Evolutionary conservation across 2,797 vertebrate genomes (phyloP).

Genomic region (Phoxinus dragarum): DNA sequence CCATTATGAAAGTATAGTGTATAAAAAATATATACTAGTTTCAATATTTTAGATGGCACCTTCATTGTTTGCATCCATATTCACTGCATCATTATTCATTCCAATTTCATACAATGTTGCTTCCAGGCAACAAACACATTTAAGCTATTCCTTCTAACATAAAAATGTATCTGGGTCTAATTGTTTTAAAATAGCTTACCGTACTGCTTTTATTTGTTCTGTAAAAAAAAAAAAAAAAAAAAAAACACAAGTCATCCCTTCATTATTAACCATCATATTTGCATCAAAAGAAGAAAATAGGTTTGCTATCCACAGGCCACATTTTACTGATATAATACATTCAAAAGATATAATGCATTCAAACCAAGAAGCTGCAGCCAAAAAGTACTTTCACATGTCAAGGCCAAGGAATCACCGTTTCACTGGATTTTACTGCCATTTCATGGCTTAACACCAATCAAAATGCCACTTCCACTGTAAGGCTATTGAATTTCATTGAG

Average conservation of each 20-base stretch:
- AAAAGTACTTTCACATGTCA: constrained; percentile 25
- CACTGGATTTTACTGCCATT: constrained; percentile 29
- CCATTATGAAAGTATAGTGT: background rate
- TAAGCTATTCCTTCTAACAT: background rate
- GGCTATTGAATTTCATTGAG: constrained; percentile 34
- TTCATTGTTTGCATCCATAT: background rate
- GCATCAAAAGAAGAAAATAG: background rate
- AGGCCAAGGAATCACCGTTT: constrained; percentile 23
- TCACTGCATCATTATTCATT: background rate
- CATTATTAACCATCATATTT: background rate
- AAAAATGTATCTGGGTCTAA: background rate
- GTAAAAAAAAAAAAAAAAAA: background rate
- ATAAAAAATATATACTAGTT: background rate
- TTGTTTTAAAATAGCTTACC: background rate
- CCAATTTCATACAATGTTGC: background rate
- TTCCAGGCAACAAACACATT: background rate
- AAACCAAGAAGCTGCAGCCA: constrained; percentile 2
- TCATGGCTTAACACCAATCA: constrained; percentile 32
- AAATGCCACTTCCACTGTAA: constrained; percentile 36
- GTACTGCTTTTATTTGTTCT: background rate
- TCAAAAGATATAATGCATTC: background rate
- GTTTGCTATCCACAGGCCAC: background rate
- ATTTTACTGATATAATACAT: background rate
- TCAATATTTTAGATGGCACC: background rate
- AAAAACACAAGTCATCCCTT: background rate